These are phyloP conservation scores for Peromyscus aztecus DNA, from an alignment of 2,797 vertebrate genomes.

Conservation along the genomic window DNA sequence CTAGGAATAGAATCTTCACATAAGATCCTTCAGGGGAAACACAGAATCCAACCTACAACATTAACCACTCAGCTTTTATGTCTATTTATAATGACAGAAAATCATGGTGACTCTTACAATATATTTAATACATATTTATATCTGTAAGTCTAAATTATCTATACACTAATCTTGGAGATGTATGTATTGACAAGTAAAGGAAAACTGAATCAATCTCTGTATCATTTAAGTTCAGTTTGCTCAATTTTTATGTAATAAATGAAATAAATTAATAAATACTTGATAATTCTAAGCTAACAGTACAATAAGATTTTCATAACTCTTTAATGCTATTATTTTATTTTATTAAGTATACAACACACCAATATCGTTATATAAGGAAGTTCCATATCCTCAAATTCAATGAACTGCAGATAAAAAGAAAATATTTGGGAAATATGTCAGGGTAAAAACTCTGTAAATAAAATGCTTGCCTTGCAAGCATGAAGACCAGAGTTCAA, in stretches of 20 bases:
- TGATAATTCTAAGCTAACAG: background rate
- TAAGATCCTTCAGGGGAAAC: background rate
- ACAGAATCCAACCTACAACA: background rate
- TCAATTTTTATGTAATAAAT: background rate
- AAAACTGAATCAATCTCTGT: background rate
- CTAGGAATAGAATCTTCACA: background rate
- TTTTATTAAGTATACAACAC: background rate
- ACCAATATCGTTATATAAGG: background rate
- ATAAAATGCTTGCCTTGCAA: background rate
- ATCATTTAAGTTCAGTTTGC: background rate
- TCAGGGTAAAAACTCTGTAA: background rate
- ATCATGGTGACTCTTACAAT: background rate
- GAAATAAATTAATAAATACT: background rate
- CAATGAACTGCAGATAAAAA: background rate
- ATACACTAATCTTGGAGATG: background rate
- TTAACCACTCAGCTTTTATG: background rate
- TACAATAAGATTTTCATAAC: background rate
- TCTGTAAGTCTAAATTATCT: background rate
- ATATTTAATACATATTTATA: background rate
- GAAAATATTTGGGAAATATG: background rate
- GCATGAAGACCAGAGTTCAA: background rate
- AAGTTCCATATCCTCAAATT: background rate
- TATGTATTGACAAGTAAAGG: background rate
- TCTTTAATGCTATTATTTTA: background rate
- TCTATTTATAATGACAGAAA: background rate